These are phyloP conservation scores for Drosophila pachea DNA, from an alignment of 1,140 invertebrate genomes.

Conservation along the genomic window DNA sequence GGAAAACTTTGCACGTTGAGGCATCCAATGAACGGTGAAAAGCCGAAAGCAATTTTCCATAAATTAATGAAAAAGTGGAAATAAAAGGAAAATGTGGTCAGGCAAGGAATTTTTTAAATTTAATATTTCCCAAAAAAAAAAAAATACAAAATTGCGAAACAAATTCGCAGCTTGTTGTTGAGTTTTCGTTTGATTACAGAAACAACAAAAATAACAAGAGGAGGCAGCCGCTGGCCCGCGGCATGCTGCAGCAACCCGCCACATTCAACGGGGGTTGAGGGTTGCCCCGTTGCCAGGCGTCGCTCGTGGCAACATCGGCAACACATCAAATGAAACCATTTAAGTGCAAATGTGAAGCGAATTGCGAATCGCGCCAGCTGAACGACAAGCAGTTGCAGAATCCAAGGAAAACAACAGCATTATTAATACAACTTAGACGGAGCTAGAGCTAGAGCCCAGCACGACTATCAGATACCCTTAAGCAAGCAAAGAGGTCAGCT, in stretches of 20 bases:
- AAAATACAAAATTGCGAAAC: constrained; percentile 2
- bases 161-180: constrained; percentile 8
- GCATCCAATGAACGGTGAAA: constrained; percentile 30
- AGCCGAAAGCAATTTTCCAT: neutral
- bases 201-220: neutral
- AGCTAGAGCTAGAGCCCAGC: neutral
- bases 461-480: neutral
- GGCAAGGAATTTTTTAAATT: too few species aligned
- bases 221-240: neutral
- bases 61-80: neutral
- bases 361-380: constrained; percentile 58
- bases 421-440: constrained; percentile 17
- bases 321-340: constrained; percentile 67
- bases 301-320: constrained; percentile 32
- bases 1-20: constrained; percentile 16
- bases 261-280: neutral
- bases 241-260: constrained; percentile 10
- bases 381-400: constrained; percentile 18
- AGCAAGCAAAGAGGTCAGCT: too few species aligned
- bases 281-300: too few species aligned
- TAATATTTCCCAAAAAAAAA: neutral
- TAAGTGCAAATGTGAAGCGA: constrained; percentile 75
- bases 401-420: constrained; percentile 30
- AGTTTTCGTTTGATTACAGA: constrained; percentile 4
- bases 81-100: neutral